These are phyloP conservation scores for Pomatorhinus ruficollis DNA, from an alignment of 2,113 vertebrate genomes.

Conservation along the genomic window DNA sequence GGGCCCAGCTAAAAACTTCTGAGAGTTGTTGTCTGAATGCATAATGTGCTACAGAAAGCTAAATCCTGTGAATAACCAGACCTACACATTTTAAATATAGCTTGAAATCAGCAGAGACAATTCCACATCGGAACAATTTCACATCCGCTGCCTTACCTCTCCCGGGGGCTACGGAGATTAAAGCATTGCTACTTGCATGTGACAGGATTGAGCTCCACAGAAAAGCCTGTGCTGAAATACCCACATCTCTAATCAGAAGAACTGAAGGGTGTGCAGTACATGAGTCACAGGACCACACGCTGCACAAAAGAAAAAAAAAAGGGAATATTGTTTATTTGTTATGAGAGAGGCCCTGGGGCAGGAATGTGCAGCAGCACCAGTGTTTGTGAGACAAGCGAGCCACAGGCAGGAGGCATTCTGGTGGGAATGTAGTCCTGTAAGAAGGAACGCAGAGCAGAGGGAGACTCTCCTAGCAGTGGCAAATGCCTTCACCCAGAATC, in stretches of 20 bases:
- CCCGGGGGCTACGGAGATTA: background rate
- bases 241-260: background rate
- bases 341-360: background rate
- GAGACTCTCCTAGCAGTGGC: background rate
- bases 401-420: background rate
- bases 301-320: background rate
- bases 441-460: background rate
- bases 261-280: background rate
- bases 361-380: background rate
- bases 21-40: background rate
- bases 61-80: background rate
- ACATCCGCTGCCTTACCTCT: background rate
- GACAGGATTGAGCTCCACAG: background rate
- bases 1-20: background rate
- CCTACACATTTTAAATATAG: background rate
- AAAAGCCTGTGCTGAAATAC: background rate
- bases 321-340: background rate
- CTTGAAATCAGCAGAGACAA: background rate
- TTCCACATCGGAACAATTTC: background rate
- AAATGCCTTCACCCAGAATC: background rate
- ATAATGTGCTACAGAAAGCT: background rate
- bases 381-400: background rate
- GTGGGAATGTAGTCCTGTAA: background rate
- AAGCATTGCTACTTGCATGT: background rate
- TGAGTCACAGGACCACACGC: background rate